Evolutionary conservation across 2,888 invertebrate species (phyloP), one percentile per base, ranked within the genome.

Genomic region (Drosophila subsilvestris): DNA sequence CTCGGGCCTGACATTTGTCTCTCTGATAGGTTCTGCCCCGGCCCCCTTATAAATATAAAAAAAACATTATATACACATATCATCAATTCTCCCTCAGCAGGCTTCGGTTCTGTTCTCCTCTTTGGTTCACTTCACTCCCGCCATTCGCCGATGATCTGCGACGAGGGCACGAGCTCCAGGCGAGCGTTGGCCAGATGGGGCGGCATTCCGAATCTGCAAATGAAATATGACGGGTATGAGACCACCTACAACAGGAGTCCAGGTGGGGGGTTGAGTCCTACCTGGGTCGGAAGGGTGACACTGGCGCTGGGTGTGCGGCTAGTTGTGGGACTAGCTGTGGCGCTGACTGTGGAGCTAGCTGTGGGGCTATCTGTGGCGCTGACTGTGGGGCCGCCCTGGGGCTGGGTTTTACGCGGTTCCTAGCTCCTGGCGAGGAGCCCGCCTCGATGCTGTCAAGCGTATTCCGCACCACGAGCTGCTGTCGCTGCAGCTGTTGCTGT

Each of bases 71-170:
- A 5, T 32, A 32, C 4, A 12, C 4, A 1, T 9, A 4, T 32
- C 14, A 2, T 37, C 14, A 14, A 37, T 14, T 14, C 37, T 14
- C 6, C 37, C 37, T 14, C 6, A n/a, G 37, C 2, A n/a, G n/a
- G n/a, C 4, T 25, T 25, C 25, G 5, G 25, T 25, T n/a, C n/a
- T 14, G 14, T 2, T n/a, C 37, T 7, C 5, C 14, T 45, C 49
- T 50, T 68, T 63, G 58, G 47, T 45, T 72, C 48, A 81, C 29
- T 45, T 72, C 49, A 85, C 29, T 87, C 86, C 32, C 78, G 86
- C 89, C 89, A 85, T 18, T 85, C 66, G 44, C 84, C 88, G 25
- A 88, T 67, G 17, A 85, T 74, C 27, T 89, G 87, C 7, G 89
- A 87, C 42, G 84, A 85, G 18, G 84, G 84, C 61, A 85, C 89